Evolutionary conservation across 2,113 vertebrate genomes (phyloP).

Genomic region (mouse (Mus musculus)): DNA sequence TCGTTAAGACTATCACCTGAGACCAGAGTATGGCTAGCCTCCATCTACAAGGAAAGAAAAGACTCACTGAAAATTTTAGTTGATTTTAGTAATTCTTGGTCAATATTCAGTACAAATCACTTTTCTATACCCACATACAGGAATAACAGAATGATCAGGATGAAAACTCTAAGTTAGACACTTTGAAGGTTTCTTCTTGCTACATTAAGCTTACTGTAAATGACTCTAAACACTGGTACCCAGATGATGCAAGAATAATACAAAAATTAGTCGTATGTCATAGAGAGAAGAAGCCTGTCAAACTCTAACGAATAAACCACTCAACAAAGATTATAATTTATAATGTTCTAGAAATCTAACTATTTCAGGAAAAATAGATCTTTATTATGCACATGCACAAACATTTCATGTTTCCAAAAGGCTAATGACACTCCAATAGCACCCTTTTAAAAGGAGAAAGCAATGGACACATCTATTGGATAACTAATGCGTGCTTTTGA

Average conservation of each 20-base stretch:
- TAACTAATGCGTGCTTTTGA: not conserved
- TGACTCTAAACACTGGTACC: not conserved
- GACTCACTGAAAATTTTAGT: not conserved
- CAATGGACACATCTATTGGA: not conserved
- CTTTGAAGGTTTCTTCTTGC: not conserved
- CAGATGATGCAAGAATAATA: not conserved
- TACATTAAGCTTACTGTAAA: not conserved
- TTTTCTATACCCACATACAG: not conserved
- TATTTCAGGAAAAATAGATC: slow-evolving; percentile 2
- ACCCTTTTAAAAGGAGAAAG: not conserved
- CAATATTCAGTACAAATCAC: not conserved
- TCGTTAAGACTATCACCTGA: not conserved
- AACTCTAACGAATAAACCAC: not conserved
- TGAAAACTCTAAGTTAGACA: not conserved
- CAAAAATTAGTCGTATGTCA: not conserved
- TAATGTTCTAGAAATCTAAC: not conserved
- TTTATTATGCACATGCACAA: not conserved
- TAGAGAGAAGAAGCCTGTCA: not conserved
- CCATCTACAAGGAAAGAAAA: not conserved
- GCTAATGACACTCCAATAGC: not conserved
- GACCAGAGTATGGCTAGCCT: not conserved
- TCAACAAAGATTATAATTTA: not conserved
- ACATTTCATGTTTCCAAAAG: not conserved
- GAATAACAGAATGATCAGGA: not conserved
- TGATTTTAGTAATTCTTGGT: not conserved